phyloP scores from a whole-genome alignment of 2,888 invertebrate species.

The Archips crataeganus region DNA sequence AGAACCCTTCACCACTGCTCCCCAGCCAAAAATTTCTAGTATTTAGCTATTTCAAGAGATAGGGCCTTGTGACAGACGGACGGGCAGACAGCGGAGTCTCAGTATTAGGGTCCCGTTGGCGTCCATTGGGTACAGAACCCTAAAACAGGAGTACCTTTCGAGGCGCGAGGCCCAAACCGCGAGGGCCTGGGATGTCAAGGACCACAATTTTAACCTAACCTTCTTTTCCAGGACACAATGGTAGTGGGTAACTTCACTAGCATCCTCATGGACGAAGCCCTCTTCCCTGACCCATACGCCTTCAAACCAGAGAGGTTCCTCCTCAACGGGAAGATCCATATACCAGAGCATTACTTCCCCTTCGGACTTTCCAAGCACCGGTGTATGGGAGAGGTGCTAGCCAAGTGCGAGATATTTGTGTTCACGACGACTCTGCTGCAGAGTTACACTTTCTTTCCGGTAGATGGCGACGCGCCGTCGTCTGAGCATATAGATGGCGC shows the following conservation, averaged over 20 bases:
- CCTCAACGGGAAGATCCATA: slow-evolving; percentile 84
- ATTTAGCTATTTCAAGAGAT: too few relatives aligned
- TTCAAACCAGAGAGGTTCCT: slow-evolving; percentile 93
- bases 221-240: slow-evolving; percentile 89
- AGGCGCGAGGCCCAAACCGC: too few relatives aligned
- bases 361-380: slow-evolving; percentile 93
- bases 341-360: slow-evolving; percentile 90
- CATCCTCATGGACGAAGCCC: slow-evolving; percentile 88
- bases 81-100: too few relatives aligned
- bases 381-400: slow-evolving; percentile 92
- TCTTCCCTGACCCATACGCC: slow-evolving; percentile 89
- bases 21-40: too few relatives aligned
- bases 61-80: too few relatives aligned
- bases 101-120: too few relatives aligned
- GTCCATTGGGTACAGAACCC: too few relatives aligned
- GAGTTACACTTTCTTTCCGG: slow-evolving; percentile 88
- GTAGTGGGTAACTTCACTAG: slow-evolving; percentile 91
- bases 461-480: slow-evolving; percentile 88
- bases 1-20: too few relatives aligned
- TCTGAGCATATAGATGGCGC: slow-evolving; percentile 91
- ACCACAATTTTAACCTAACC: not conserved
- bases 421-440: slow-evolving; percentile 91
- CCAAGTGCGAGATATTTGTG: slow-evolving; percentile 92
- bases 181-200: too few relatives aligned
- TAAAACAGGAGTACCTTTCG: too few relatives aligned